phyloP scores from a whole-genome alignment of 2,888 invertebrate genomes.

The Spodoptera picta region DNA sequence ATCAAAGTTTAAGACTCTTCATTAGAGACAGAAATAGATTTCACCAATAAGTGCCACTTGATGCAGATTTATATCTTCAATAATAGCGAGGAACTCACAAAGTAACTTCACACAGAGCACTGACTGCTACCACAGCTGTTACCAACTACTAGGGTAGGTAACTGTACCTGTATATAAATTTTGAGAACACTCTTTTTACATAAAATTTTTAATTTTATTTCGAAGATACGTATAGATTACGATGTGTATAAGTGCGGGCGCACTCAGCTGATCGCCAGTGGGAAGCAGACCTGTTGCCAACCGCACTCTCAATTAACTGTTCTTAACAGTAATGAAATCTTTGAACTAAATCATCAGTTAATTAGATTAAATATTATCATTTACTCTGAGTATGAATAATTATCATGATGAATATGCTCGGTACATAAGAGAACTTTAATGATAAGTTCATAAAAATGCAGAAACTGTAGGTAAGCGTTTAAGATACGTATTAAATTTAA shows the following conservation, averaged over 20 bases:
- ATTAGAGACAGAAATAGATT: constrained; percentile 34
- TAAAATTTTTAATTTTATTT: constrained; percentile 6
- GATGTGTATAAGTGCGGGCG: constrained; percentile 15
- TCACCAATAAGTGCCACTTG: constrained; percentile 1
- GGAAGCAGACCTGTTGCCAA: constrained; percentile 46
- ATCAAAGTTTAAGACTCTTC: constrained; percentile 18
- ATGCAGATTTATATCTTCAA: constrained; percentile 4
- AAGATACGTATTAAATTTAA: constrained; percentile 50
- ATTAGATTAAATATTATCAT: constrained; percentile 11
- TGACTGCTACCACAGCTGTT: no score
- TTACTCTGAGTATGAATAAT: constrained; percentile 4
- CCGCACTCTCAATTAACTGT: constrained; percentile 32
- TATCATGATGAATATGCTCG: constrained; percentile 7
- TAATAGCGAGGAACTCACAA: not conserved
- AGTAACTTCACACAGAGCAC: no score
- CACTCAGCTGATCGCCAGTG: constrained; percentile 41
- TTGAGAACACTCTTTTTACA: no score
- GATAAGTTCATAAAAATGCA: constrained; percentile 47
- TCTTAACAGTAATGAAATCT: constrained; percentile 16
- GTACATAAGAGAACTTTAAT: constrained; percentile 12
- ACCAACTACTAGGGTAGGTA: no score
- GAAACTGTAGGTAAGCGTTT: constrained; percentile 54
- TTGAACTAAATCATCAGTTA: constrained; percentile 3
- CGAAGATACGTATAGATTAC: not conserved
- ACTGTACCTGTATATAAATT: no score